These are phyloP conservation scores for Oegoconia quadripuncta DNA, from an alignment of 2,888 invertebrate genomes.

Conservation along the genomic window DNA sequence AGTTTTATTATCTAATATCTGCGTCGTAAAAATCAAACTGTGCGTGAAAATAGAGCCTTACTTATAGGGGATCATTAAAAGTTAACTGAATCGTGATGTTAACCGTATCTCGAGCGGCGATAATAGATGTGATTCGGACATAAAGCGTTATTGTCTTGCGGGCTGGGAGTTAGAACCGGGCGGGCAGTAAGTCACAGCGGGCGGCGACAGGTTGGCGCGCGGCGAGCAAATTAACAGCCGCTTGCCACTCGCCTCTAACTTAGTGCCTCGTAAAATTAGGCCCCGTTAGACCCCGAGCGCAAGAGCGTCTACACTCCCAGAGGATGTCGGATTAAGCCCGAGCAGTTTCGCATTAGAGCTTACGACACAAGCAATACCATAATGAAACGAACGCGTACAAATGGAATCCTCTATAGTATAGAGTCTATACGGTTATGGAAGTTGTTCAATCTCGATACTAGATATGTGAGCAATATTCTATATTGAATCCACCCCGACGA, in stretches of 20 bases:
- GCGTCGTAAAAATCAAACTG: constrained; percentile 32
- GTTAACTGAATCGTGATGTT: constrained; percentile 29
- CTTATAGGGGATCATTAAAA: constrained; percentile 37
- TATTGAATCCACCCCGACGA: constrained; percentile 18
- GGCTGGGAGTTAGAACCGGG: too few relatives aligned
- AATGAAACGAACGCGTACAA: constrained; percentile 11
- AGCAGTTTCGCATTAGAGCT: constrained; percentile 50
- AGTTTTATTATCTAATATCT: constrained; percentile 46
- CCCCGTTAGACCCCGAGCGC: constrained; percentile 62
- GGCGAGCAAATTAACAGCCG: constrained; percentile 74
- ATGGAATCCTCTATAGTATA: constrained; percentile 6
- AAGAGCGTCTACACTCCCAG: constrained; percentile 39
- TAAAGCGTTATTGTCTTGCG: constrained; percentile 42
- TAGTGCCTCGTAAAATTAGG: constrained; percentile 77
- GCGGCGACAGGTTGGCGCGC: constrained; percentile 67
- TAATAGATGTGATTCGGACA: constrained; percentile 47
- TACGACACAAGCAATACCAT: constrained; percentile 26
- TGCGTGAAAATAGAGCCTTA: constrained; percentile 34
- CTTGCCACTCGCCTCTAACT: constrained; percentile 70
- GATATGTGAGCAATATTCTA: constrained; percentile 22
- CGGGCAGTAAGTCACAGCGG: constrained; percentile 68
- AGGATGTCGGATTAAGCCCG: constrained; percentile 45
- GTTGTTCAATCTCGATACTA: constrained; percentile 15
- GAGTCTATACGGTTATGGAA: constrained; percentile 10
- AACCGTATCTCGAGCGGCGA: constrained; percentile 29